Evolutionary conservation across 2,888 invertebrate genomes (phyloP).

Genomic region (Ischnura elegans): DNA sequence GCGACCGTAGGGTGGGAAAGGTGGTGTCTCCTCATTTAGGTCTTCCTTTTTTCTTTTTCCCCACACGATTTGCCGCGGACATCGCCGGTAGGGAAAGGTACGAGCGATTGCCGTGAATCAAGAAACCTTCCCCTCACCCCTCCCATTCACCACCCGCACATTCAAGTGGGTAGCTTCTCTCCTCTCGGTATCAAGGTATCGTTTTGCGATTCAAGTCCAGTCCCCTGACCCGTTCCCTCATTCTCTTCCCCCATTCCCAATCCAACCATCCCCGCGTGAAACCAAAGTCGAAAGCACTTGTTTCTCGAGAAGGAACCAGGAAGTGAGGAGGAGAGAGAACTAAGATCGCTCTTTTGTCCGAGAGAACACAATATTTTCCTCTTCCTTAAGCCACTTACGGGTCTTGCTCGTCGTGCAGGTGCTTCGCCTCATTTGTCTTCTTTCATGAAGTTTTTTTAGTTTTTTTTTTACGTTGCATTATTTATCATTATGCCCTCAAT

Average conservation of each 20-base stretch:
- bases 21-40: not conserved
- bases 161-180: not conserved
- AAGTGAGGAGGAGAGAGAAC: not conserved
- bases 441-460: too few relatives aligned
- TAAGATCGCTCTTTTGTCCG: not conserved
- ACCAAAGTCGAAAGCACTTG: not conserved
- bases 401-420: slow-evolving; percentile 47
- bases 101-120: not conserved
- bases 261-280: not conserved
- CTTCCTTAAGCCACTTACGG: slow-evolving; percentile 10
- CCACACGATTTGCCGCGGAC: not conserved
- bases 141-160: not conserved
- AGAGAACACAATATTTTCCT: not conserved
- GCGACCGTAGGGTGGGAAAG: not conserved
- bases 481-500: not conserved
- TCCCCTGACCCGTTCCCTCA: not conserved
- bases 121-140: not conserved
- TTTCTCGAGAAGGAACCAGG: not conserved
- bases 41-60: not conserved
- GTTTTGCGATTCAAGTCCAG: not conserved
- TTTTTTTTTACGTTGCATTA: not conserved
- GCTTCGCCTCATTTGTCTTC: slow-evolving; percentile 43
- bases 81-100: not conserved
- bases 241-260: not conserved
- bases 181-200: not conserved